Evolutionary conservation across 2,888 invertebrate genomes (phyloP), one percentile per base, ranked within the genome.

Genomic region (Chrysodeixis includens): DNA sequence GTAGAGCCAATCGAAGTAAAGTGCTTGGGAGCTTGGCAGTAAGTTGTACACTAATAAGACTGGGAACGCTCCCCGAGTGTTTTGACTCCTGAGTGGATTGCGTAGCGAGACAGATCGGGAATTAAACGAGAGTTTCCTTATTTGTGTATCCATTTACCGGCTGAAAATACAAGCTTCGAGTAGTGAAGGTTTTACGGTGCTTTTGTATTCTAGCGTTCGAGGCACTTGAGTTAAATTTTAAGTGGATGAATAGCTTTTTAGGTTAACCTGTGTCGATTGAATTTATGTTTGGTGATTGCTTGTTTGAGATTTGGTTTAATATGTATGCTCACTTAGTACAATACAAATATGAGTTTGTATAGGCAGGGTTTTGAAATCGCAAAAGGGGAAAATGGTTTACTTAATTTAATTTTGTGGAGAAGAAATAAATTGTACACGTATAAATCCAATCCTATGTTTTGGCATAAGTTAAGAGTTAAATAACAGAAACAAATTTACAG

Each of bases 31-130:
- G 67, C 77, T 67, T 72, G 65, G 65, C 66, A 61, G 66, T 60
- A 78, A 76, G 54, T 71, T 69, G 69, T 75, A 67, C 62, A 66
- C 66, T 67, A 76, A 72, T 72, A 79, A 69, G 72, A 66, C 71
- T 66, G 65, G 57, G 58, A 68, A 63, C 57, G 64, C 68, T 22
- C 18, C 56, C 71, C 62, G 46, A 79, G 66, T 66, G 59, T 75
- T 75, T 75, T 71, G 56, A 71, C 62, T 73, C 40, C 30, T 22
- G 44, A 77, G 66, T 56, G 57, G 62, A 63, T 61, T 52, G 60
- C 20, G 35, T 69, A 30, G 20, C n/a, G 20, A 49, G 53, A 53
- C 61, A 63, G 57, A 40, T 66, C 59, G 26, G 9, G 26, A 71
- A 58, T 65, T 53, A 51, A 54, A 61, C 8, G 26, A 6, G 26